Evolutionary conservation across 2,113 vertebrate genomes (phyloP), one percentile per base, ranked within the genome.

Genomic region (Crotalus horridus): DNA sequence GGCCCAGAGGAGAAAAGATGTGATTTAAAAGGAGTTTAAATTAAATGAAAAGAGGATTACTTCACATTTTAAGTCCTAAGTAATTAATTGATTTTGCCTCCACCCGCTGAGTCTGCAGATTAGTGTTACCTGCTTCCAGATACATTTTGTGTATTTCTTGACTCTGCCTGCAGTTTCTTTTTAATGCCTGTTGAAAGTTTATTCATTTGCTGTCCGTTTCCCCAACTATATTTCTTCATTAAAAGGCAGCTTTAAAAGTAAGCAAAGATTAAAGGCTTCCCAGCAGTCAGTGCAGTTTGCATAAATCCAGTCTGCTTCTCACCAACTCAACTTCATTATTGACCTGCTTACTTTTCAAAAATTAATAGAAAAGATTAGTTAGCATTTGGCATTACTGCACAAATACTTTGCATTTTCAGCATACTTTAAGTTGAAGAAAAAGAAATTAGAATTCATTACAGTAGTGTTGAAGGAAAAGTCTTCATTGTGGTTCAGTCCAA

Each of bases 11-110:
- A 93, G 87, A 33, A 93, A 94, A 95, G 58, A 87, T 90, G 3
- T 58, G 33, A 81, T 91, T 12, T 58, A 94, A 95, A 94, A 90
- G 2, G 20, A 88, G 61, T 93, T 48, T 46, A 74, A 89, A 87
- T 94, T 74, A 90, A 93, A 94, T 91, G 58, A 89, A 51, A 87
- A 90, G 7, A 93, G 85, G 93, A 95, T 53, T n/a, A n/a, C 29
- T 48, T 17, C 56, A 93, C 24, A 86, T 92, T 90, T 93, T 64
- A 59, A 39, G n/a, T 24, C 92, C 1, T 0, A 6, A 39, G 48
- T 86, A 91, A 43, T 89, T 53, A 93, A 92, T 20, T 61, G 85
- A 91, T 88, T 88, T 69, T 91, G 85, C 33, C 5, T 46, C 9
- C 33, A 39, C n/a, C 48, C 56, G 20, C 6, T 6, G 24, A 53